A percentile compares a stretch with the other conserved stretches of the same genome.
Conservation (phyloP, 37 sponge, comb jelly and placozoan species). For the Amphimedon queenslandica region DNA sequence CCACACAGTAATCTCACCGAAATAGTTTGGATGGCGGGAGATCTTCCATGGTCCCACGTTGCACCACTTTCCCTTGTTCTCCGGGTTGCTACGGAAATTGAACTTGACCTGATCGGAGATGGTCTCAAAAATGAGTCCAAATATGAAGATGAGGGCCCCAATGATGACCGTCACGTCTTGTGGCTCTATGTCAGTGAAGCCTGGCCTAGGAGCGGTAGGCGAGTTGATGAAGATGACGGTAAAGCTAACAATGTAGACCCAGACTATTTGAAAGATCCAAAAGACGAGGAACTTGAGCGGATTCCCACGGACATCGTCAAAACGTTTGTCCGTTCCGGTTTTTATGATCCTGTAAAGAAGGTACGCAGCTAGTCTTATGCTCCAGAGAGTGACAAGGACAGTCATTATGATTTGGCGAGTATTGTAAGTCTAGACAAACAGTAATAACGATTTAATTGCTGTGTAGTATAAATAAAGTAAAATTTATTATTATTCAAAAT, state of each 20-base stretch:
- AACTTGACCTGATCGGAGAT: constrained; percentile 47
- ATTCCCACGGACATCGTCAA: constrained; percentile 37
- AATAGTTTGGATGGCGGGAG: constrained; percentile 8
- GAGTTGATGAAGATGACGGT: constrained; percentile 41
- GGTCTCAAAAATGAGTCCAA: constrained; percentile 40
- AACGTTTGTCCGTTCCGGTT: constrained; percentile 46
- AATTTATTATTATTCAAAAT: background rate
- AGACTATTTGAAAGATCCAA: constrained; percentile 48
- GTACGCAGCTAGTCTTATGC: constrained; percentile 30
- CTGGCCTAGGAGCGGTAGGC: constrained; percentile 6
- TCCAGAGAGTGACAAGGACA: constrained; percentile 42
- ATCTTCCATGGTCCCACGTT: constrained; percentile 15
- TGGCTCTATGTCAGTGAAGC: background rate
- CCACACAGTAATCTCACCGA: background rate
- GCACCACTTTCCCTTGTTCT: constrained; percentile 47
- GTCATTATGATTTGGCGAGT: constrained; percentile 35
- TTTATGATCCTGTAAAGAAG: constrained; percentile 48
- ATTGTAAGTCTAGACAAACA: constrained; percentile 16
- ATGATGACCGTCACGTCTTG: constrained; percentile 19
- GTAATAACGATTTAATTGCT: background rate
- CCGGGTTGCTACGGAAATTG: constrained; percentile 38
- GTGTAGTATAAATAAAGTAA: too few relatives aligned
- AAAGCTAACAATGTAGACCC: constrained; percentile 46
- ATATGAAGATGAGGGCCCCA: constrained; percentile 40
- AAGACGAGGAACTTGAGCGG: constrained; percentile 42